These are phyloP conservation scores for Pipistrellus nathusii DNA, from an alignment of 2,797 vertebrate species.

Conservation along the genomic window DNA sequence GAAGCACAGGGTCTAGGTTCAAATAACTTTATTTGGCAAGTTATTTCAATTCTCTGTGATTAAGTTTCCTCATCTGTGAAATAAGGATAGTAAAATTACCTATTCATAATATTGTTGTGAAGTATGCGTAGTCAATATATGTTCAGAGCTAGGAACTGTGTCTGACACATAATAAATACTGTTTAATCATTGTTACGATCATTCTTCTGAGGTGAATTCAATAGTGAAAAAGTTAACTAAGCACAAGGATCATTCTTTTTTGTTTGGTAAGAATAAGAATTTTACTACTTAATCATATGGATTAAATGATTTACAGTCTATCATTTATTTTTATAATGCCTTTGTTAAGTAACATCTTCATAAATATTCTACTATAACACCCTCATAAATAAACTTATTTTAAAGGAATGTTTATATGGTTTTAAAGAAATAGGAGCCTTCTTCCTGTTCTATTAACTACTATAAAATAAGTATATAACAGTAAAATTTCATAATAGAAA, in stretches of 20 bases:
- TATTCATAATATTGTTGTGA: neutral
- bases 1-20: neutral
- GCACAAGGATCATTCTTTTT: neutral
- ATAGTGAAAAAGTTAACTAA: constrained; percentile 30
- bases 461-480: neutral
- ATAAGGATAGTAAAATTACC: neutral
- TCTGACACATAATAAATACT: neutral
- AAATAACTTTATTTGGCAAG: neutral
- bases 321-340: constrained; percentile 5
- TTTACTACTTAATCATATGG: neutral
- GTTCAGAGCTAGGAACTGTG: neutral
- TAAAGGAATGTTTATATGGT: neutral
- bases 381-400: neutral
- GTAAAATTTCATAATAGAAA: constrained; percentile 29
- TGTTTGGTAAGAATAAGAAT: constrained; percentile 37
- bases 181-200: neutral
- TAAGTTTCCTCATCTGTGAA: constrained; percentile 41
- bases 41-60: neutral
- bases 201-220: constrained; percentile 31
- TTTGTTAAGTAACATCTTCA: neutral
- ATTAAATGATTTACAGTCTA: neutral
- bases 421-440: neutral
- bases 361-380: neutral
- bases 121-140: neutral
- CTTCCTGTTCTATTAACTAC: neutral